Evolutionary conservation across 2,113 vertebrate species (phyloP).

Genomic region (Xenopus borealis): DNA sequence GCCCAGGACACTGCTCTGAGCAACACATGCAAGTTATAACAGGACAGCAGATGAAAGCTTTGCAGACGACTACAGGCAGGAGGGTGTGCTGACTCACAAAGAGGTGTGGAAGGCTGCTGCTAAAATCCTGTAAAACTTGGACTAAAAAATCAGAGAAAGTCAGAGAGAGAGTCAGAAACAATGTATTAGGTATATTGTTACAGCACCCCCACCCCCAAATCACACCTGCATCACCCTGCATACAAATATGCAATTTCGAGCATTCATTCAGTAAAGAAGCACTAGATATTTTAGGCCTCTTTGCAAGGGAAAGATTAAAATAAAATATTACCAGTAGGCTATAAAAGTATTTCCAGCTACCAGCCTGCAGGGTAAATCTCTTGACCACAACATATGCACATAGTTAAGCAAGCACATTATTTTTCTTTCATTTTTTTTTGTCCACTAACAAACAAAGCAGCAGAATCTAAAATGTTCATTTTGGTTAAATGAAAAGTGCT

Average conservation of each 20-base stretch:
- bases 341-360: constrained; percentile 5
- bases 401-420: constrained; percentile 1
- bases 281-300: neutral
- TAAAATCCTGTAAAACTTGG: neutral
- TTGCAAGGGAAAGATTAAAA: neutral
- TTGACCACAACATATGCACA: constrained; percentile 33
- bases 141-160: neutral
- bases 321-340: neutral
- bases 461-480: no score
- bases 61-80: constrained; percentile 35
- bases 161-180: no score
- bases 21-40: constrained; percentile 31
- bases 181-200: neutral
- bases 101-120: constrained; percentile 38
- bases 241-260: no score
- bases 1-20: constrained; percentile 27
- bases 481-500: no score
- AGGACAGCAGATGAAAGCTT: constrained; percentile 39
- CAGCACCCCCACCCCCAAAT: neutral
- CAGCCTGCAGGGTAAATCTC: constrained; percentile 1
- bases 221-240: no score
- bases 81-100: constrained; percentile 35
- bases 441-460: no score
- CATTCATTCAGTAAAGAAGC: no score
- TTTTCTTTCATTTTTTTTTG: no score